phyloP scores from a whole-genome alignment of 2,797 vertebrate genomes.

The Spatula versicolor region DNA sequence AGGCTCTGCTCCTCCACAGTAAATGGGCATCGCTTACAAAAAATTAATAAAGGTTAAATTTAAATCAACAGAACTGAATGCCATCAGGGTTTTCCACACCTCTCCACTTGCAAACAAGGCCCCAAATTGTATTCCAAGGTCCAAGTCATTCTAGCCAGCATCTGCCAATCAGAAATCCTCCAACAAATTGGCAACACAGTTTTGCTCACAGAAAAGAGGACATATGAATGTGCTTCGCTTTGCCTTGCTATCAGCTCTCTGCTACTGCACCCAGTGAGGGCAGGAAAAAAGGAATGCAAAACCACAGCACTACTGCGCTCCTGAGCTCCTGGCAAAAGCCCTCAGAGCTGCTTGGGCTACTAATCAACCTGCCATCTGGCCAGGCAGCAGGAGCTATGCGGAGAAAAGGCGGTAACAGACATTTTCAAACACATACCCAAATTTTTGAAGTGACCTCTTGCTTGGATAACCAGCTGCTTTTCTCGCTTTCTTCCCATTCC shows the following conservation, averaged over 20 bases:
- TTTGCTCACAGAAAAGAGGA: neutral
- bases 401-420: neutral
- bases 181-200: neutral
- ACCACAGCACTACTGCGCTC: neutral
- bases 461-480: neutral
- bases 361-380: neutral
- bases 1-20: neutral
- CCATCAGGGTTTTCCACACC: neutral
- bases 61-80: neutral
- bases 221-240: neutral
- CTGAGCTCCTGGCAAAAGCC: neutral
- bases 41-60: neutral
- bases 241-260: neutral
- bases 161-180: neutral
- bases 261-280: neutral
- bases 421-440: neutral
- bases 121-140: neutral
- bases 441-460: neutral
- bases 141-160: neutral
- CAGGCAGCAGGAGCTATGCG: neutral
- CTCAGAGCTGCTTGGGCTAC: neutral
- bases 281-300: neutral
- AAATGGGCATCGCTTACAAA: neutral
- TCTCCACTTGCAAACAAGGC: neutral
- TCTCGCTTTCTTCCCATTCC: neutral